Evolutionary conservation across 2,113 vertebrate genomes (phyloP).

Genomic region (Cynopterus brachyotis): DNA sequence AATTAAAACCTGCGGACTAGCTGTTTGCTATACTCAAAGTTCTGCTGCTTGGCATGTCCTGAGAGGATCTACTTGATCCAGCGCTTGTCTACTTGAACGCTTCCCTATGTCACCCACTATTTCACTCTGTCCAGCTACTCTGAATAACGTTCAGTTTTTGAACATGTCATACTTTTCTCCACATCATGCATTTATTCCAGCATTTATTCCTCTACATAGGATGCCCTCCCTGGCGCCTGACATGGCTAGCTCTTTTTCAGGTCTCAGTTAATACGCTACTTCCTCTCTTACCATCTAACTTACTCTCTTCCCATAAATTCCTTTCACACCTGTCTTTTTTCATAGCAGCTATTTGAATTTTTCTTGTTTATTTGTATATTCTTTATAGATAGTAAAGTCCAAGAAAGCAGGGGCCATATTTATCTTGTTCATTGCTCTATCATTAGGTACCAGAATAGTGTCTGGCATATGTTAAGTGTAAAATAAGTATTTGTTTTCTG

Average conservation of each 20-base stretch:
- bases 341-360: background rate
- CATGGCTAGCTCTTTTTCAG: background rate
- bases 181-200: background rate
- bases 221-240: background rate
- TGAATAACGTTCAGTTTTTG: background rate
- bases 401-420: background rate
- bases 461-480: background rate
- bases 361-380: background rate
- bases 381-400: conserved; percentile 13
- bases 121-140: background rate
- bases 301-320: background rate
- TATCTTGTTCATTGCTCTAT: background rate
- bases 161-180: background rate
- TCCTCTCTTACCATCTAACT: background rate
- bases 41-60: background rate
- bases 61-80: background rate
- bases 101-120: background rate
- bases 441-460: background rate
- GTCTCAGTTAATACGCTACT: background rate
- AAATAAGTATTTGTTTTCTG: conserved; percentile 23
- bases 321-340: background rate
- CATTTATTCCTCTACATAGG: background rate
- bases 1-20: background rate
- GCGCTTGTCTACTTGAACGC: background rate
- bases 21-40: background rate